These are phyloP conservation scores for Trissoscelio sp. DNA, from an alignment of 2,888 invertebrate genomes.

Conservation along the genomic window DNA sequence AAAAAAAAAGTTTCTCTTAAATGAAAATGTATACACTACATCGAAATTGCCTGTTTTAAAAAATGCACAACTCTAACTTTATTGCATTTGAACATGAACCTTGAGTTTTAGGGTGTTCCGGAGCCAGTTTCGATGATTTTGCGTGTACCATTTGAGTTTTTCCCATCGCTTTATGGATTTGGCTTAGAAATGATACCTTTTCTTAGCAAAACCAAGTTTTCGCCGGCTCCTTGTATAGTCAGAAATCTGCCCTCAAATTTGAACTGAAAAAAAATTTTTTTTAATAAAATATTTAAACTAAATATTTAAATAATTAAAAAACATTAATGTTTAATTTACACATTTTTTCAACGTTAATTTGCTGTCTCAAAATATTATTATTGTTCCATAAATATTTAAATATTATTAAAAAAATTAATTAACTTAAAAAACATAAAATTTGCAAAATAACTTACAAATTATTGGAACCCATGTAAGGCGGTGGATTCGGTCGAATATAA, in stretches of 20 bases:
- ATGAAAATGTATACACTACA: slow-evolving; percentile 2
- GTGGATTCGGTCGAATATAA: slow-evolving; percentile 85
- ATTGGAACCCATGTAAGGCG: slow-evolving; percentile 85
- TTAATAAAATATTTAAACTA: too few relatives aligned
- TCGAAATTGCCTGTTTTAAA: slow-evolving; percentile 1
- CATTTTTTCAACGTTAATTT: too few relatives aligned
- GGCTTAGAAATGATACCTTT: too few relatives aligned
- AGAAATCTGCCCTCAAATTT: slow-evolving; percentile 84
- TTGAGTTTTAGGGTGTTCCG: slow-evolving; percentile 62
- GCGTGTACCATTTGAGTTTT: slow-evolving; percentile 61
- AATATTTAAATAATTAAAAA: too few relatives aligned
- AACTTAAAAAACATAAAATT: background rate
- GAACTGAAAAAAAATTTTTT: slow-evolving; percentile 74
- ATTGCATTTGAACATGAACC: slow-evolving; percentile 53
- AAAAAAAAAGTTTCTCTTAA: too few relatives aligned
- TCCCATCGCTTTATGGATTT: background rate
- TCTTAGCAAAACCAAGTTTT: slow-evolving; percentile 85
- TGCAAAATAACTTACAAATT: slow-evolving; percentile 80
- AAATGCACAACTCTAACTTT: slow-evolving; percentile 14
- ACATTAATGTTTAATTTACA: too few relatives aligned
- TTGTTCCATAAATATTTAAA: too few relatives aligned
- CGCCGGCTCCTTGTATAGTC: slow-evolving; percentile 84
- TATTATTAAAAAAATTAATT: too few relatives aligned
- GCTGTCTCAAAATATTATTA: background rate
- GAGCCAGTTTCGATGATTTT: slow-evolving; percentile 78